Percentiles rank a stretch among this genome's conserved stretches.
Evolutionary conservation across 2,797 vertebrate genomes (phyloP).

Genomic region (Chrosomus eos): DNA sequence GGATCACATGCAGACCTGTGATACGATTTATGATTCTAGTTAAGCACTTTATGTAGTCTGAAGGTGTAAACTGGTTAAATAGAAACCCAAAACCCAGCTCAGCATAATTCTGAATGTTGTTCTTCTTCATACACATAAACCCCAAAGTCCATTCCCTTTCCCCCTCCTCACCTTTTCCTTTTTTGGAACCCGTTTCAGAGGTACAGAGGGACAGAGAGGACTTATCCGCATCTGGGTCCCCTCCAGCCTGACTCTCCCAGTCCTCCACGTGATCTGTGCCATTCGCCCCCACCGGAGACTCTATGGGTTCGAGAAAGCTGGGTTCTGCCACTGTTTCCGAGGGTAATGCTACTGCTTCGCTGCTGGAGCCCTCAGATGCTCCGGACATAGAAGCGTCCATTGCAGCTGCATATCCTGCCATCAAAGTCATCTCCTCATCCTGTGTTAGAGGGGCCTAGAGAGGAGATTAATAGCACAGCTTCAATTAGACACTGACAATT

Average conservation of each 20-base stretch:
- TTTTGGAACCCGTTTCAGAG: slow-evolving; percentile 87
- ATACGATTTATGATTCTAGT: slow-evolving; percentile 21
- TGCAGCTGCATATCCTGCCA: slow-evolving; percentile 90
- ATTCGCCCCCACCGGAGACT: slow-evolving; percentile 67
- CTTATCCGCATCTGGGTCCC: slow-evolving; percentile 80
- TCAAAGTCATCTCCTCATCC: slow-evolving; percentile 87
- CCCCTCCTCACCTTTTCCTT: slow-evolving; percentile 85
- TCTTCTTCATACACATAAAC: neutral
- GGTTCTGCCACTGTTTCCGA: slow-evolving; percentile 25
- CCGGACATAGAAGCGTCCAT: slow-evolving; percentile 85
- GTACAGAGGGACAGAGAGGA: slow-evolving; percentile 87
- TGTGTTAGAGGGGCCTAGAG: slow-evolving; percentile 85
- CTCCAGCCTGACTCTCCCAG: slow-evolving; percentile 80
- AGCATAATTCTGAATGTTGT: neutral
- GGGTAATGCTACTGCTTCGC: neutral
- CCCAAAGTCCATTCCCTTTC: neutral
- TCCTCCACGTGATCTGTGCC: slow-evolving; percentile 66
- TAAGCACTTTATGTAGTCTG: neutral
- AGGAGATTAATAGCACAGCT: neutral
- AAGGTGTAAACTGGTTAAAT: slow-evolving; percentile 10
- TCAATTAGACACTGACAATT: neutral
- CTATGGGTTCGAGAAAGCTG: slow-evolving; percentile 56
- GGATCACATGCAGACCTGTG: slow-evolving; percentile 17
- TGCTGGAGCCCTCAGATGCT: slow-evolving; percentile 63
- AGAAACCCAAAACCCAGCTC: neutral